phyloP scores from a whole-genome alignment of 2,888 invertebrate species.

The Notocelia uddmanniana region DNA sequence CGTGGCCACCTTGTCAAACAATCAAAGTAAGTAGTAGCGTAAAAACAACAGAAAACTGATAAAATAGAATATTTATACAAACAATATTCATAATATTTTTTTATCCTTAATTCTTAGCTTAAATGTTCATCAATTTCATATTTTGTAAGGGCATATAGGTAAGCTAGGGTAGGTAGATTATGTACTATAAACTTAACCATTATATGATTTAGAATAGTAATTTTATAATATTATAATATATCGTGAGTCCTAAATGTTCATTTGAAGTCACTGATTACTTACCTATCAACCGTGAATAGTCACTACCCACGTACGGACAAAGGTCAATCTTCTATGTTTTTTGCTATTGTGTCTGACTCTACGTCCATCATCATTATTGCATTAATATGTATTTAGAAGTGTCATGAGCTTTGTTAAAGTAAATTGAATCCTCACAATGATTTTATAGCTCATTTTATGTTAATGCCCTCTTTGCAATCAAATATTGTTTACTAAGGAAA shows the following conservation, averaged over 20 bases:
- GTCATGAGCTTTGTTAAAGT: slow-evolving; percentile 13
- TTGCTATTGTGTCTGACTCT: not conserved
- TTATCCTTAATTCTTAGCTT: no score
- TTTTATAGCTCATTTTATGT: not conserved
- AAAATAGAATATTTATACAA: not conserved
- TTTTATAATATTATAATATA: no score
- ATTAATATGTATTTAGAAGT: not conserved
- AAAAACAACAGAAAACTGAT: not conserved
- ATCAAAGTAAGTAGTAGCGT: not conserved
- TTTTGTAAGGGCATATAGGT: no score
- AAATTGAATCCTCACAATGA: not conserved
- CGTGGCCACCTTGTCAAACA: not conserved
- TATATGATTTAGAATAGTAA: no score
- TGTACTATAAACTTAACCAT: no score
- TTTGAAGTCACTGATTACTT: no score
- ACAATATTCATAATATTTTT: no score
- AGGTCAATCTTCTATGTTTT: not conserved
- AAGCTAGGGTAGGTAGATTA: no score
- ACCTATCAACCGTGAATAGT: no score
- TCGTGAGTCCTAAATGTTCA: no score
- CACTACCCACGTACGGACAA: no score
- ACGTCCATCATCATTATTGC: not conserved
- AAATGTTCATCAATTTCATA: no score
- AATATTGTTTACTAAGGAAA: slow-evolving; percentile 24
- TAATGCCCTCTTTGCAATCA: slow-evolving; percentile 4